Evolutionary conservation across 2,888 invertebrate species (phyloP).

Genomic region (Acrobeloides nanus): DNA sequence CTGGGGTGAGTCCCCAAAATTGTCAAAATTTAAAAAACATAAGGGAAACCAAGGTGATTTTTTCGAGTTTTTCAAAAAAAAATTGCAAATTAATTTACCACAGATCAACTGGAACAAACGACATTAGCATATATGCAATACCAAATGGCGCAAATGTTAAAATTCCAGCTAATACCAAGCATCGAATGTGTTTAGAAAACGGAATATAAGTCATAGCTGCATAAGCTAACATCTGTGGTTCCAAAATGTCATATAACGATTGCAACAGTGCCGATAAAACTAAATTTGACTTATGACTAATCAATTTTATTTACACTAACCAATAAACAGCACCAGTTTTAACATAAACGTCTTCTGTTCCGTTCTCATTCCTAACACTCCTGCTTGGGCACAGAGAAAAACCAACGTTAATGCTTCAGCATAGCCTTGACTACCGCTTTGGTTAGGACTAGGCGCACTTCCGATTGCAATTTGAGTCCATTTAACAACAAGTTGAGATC

Average conservation of each 20-base stretch:
- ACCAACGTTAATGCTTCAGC: slow-evolving; percentile 60
- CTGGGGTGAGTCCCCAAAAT: too few relatives aligned
- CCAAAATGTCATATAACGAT: slow-evolving; percentile 60
- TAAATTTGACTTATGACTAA: slow-evolving; percentile 9
- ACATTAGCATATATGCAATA: slow-evolving; percentile 25
- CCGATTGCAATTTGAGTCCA: slow-evolving; percentile 23
- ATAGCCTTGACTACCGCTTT: slow-evolving; percentile 51
- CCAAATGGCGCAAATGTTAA: slow-evolving; percentile 29
- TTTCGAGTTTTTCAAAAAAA: too few relatives aligned
- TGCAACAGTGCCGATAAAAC: slow-evolving; percentile 61
- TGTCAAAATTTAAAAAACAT: too few relatives aligned
- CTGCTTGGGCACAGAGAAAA: slow-evolving; percentile 60
- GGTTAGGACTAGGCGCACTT: slow-evolving; percentile 1
- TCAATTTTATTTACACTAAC: slow-evolving; percentile 12
- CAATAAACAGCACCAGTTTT: slow-evolving; percentile 59
- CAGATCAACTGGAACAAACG: slow-evolving; percentile 35
- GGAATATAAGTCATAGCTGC: slow-evolving; percentile 51
- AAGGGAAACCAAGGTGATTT: too few relatives aligned
- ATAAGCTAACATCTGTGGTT: slow-evolving; percentile 58
- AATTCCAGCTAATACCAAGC: slow-evolving; percentile 27
- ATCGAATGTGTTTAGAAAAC: slow-evolving; percentile 30
- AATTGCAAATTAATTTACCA: slow-evolving; percentile 24
- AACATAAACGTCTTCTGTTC: slow-evolving; percentile 59
- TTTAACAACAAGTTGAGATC: slow-evolving; percentile 56
- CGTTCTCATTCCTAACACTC: slow-evolving; percentile 58